Base-by-base conservation (phyloP, 2,797 vertebrate species). In the Pteronotus mesoamericanus region DNA sequence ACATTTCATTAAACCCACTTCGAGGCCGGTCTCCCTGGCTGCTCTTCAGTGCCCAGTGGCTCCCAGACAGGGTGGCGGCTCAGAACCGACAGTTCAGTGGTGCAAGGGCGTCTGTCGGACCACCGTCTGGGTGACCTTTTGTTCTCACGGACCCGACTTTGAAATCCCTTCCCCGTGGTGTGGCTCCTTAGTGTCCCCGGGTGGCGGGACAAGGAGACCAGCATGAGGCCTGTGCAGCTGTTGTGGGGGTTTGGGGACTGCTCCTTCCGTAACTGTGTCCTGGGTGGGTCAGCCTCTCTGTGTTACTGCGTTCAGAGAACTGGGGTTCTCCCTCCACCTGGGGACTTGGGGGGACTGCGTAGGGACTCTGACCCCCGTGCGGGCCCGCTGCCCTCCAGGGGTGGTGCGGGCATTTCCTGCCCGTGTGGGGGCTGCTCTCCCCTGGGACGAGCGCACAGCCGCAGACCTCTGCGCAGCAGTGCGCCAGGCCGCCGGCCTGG, bases 21-120 rank as follows among this genome's bases (percentile, higher is more conserved):
- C 22, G 48, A 21, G 15, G 9, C 48, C 11, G 3, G 37, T n/a
- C 9, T 72, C n/a, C 22, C 3, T 48, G 9, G 32, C 42, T 0
- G 26, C 32, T 0, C 44, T 37, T 53, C 2, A 2, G 55, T 29
- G 37, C 19, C 37, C 15, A 51, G 69, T 9, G 61, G 37, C 46
- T 55, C n/a, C 24, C 3, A 0, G 11, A 0, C 21, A 4, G 26
- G 39, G 18, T 0, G 8, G 55, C n/a, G 8, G 55, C n/a, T 34
- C 5, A 2, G 39, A 9, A 9, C 4, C 32, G 44, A 42, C 22
- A 0, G 11, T 22, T 29, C 3, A 0, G 34, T 18, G 4, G 5
- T 12, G 46, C 9, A 2, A 51, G 32, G 51, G 14, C 1, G n/a
- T 9, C 79, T 74, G 44, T 29, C 3, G 10, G 18, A 1, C 16